Percentiles rank a stretch among this genome's conserved stretches.
Conservation (phyloP, 2,888 invertebrate species). For the Tachystola acroxantha region DNA sequence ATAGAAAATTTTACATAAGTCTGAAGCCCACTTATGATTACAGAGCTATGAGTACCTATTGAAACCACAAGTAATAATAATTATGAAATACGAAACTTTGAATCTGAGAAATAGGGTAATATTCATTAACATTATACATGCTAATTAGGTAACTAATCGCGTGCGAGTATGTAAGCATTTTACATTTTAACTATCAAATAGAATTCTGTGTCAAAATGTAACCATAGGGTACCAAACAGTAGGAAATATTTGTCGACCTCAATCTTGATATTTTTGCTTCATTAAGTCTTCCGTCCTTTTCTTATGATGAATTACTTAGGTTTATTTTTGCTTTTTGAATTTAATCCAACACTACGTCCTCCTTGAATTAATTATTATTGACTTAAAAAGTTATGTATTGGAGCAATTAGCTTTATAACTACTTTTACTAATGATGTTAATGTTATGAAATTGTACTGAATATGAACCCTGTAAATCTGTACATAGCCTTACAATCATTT, state of each 20-base stretch:
- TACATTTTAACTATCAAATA: constrained; percentile 29
- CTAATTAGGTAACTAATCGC: constrained; percentile 16
- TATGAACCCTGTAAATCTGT: constrained; percentile 47
- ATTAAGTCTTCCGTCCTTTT: constrained; percentile 72
- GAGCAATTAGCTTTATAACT: constrained; percentile 34
- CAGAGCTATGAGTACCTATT: constrained; percentile 17
- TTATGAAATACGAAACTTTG: too few relatives aligned
- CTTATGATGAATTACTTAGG: constrained; percentile 36
- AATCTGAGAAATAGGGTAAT: too few relatives aligned
- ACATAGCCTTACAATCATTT: constrained; percentile 51
- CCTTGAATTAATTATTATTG: constrained; percentile 1
- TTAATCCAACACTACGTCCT: not conserved
- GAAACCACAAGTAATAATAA: constrained; percentile 16
- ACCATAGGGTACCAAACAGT: constrained; percentile 64
- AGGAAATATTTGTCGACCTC: constrained; percentile 43
- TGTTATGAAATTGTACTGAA: constrained; percentile 42
- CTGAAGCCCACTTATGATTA: constrained; percentile 53
- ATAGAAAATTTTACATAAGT: constrained; percentile 50
- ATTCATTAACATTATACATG: too few relatives aligned
- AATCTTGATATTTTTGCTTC: constrained; percentile 54
- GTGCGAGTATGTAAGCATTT: constrained; percentile 29
- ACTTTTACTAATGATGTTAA: constrained; percentile 24
- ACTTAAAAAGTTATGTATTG: constrained; percentile 28
- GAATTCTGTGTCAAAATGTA: constrained; percentile 68
- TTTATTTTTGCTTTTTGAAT: constrained; percentile 14